Percentiles rank a stretch among this genome's conserved stretches.
Conservation (phyloP, 1,140 invertebrate genomes). For the Orchestia grillus region DNA sequence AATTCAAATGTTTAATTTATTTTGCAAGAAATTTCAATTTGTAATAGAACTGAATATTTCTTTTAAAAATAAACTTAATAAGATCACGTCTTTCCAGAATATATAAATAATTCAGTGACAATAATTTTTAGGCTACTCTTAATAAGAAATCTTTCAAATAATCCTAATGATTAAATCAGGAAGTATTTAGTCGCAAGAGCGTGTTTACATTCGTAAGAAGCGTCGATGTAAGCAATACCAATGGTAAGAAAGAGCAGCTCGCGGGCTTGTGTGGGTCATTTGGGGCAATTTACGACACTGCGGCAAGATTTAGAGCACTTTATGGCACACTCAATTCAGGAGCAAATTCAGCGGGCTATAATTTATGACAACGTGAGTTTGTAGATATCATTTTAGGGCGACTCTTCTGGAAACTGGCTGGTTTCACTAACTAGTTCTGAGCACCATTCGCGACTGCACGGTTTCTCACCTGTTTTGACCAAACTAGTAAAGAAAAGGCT, state of each 20-base stretch:
- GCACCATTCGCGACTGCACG: not conserved
- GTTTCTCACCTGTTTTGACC: not conserved
- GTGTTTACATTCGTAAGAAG: too few species aligned
- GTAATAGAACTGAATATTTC: too few species aligned
- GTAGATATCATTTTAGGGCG: not conserved
- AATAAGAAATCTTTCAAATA: too few species aligned
- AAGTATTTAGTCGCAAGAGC: too few species aligned
- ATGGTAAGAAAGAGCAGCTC: not conserved
- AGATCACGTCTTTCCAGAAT: too few species aligned
- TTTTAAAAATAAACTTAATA: too few species aligned
- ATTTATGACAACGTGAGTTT: not conserved
- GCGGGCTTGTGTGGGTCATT: slow-evolving; percentile 47
- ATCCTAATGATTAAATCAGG: too few species aligned
- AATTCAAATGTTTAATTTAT: too few species aligned
- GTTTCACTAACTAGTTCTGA: not conserved
- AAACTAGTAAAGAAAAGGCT: not conserved
- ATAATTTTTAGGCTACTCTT: too few species aligned
- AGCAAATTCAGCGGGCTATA: slow-evolving; percentile 4
- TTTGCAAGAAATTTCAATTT: too few species aligned
- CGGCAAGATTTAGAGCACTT: slow-evolving; percentile 14
- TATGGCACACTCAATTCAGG: slow-evolving; percentile 46
- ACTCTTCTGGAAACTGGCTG: not conserved
- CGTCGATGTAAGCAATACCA: not conserved
- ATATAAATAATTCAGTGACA: too few species aligned
- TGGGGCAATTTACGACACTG: slow-evolving; percentile 29